Evolutionary conservation across 2,888 invertebrate species (phyloP), one percentile per base, ranked within the genome.

Genomic region (Hylaea fasciaria): DNA sequence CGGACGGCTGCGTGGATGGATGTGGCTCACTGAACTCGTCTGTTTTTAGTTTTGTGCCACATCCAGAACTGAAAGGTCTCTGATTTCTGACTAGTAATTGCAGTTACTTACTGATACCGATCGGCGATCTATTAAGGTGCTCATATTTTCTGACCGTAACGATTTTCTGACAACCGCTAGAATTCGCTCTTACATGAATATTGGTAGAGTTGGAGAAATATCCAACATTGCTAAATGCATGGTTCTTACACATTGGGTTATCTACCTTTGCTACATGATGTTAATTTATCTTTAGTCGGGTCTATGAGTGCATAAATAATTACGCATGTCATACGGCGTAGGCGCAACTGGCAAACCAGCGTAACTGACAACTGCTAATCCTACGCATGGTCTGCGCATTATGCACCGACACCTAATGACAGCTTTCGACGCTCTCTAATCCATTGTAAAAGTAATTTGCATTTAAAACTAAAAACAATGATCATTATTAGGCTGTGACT

Each of bases 351-450:
- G 43, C 32, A 22, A 29, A 49, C 49, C 57, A 17, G 57, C 62
- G 40, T 47, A 50, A 58, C 57, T 32, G 47, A 35, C 54, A 59
- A 58, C 57, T 32, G 44, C 40, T 51, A 59, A 61, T 63, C 63
- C 65, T 57, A 65, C 64, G 63, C 63, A 46, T 56, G 45, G 14
- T 17, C 61, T 51, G 46, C 55, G 39, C 55, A 62, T 62, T 59
- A 65, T 62, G 55, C 64, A 53, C 50, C 37, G n/a, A 54, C 22
- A 22, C 22, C 22, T 22, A 22, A 22, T 22, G 22, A 22, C 40
- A 51, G 54, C 61, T 64, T 65, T 65, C 57, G 44, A 62, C 59
- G 46, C 52, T 65, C 65, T 65, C 63, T 52, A 58, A 55, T 58
- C 57, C 43, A 56, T 63, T 57, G 60, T 57, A 49, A 57, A 41